Base-by-base conservation (phyloP, 2,888 invertebrate genomes). In the Chironomus riparius region DNA sequence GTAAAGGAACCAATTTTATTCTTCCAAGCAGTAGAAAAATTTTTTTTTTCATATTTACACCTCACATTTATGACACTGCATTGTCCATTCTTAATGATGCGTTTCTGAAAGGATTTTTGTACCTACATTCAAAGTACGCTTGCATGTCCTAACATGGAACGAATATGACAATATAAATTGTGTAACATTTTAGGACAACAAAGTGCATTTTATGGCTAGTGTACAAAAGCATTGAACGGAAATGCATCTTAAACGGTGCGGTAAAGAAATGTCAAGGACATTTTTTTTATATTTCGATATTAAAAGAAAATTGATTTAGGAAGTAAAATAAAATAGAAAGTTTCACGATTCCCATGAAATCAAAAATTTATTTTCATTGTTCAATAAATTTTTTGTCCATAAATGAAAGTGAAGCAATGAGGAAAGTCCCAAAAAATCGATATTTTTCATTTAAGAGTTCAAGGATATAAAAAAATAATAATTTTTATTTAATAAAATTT, bases 41-140 rank as follows among this genome's bases (percentile, higher is more conserved):
- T 65, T 61, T n/a, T n/a, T n/a, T n/a, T 72, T 61, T n/a, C 5
- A 18, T 73, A 73, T 74, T 74, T 74, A 68, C 74, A 74, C 65
- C 68, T 74, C 68, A 74, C 68, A 68, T 13, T 65, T 47, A 38
- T n/a, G 15, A 68, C 38, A 21, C n/a, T 7, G 21, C 24, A 47
- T 74, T 74, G 74, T 74, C 74, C 68, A 13, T 21, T 74, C 22
- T 68, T 68, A 74, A 74, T 74, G 74, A 74, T 74, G 74, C 74
- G 48, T 56, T 18, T 74, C 74, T 65, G 65, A 74, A 68, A 47
- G 28, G 47, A 74, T 62, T 47, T 47, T 38, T 38, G 38, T 38
- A 28, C 28, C 28, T 28, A 28, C 28, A 28, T 28, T 28, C 28
- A 28, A 28, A 28, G 38, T 38, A 38, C 1, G 38, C 10, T 38